phyloP scores from a whole-genome alignment of 2,113 vertebrate genomes.

The Catharus fuscescens region DNA sequence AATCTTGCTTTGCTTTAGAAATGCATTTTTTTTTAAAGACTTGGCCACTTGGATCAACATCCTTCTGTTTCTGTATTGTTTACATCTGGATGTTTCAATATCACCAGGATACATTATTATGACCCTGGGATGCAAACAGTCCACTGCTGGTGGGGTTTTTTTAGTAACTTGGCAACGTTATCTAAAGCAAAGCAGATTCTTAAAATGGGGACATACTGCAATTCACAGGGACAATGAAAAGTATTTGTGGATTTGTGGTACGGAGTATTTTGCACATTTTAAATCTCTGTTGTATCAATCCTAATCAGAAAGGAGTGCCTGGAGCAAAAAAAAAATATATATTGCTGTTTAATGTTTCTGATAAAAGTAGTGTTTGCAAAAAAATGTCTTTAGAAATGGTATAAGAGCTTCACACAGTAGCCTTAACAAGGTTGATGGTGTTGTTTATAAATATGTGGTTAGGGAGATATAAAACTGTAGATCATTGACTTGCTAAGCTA shows the following conservation, averaged over 20 bases:
- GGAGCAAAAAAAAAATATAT: not conserved
- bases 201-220: slow-evolving; percentile 41
- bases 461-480: slow-evolving; percentile 37
- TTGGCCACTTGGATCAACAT: not conserved
- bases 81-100: slow-evolving; percentile 31
- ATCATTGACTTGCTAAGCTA: slow-evolving; percentile 33
- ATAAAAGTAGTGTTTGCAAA: not conserved
- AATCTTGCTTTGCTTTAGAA: not conserved
- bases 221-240: slow-evolving; percentile 7
- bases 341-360: not conserved
- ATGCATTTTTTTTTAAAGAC: not conserved
- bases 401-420: not conserved
- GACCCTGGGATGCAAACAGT: slow-evolving; percentile 39
- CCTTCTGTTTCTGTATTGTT: slow-evolving; percentile 8
- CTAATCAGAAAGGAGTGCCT: not conserved
- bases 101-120: slow-evolving; percentile 45
- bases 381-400: not conserved
- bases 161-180: slow-evolving; percentile 55
- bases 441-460: slow-evolving; percentile 39
- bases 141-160: not conserved
- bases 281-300: not conserved
- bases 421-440: not conserved
- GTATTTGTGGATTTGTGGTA: not conserved
- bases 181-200: slow-evolving; percentile 44
- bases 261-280: slow-evolving; percentile 17